Evolutionary conservation across 1,140 invertebrate species (phyloP), one percentile per base, ranked within the genome.

Genomic region (Aphelinus atriplicis): DNA sequence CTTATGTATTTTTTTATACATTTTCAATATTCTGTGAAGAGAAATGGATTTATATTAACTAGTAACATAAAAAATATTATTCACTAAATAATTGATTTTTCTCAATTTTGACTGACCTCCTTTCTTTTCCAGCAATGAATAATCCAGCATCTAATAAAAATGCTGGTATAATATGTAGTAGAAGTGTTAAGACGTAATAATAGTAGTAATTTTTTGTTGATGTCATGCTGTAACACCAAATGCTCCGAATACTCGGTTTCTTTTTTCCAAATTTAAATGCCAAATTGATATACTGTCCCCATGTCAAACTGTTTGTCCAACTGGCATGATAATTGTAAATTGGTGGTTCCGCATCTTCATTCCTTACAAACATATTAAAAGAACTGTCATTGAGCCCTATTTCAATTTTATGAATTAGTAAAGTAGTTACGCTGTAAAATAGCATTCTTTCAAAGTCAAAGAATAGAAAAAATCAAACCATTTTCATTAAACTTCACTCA

Each of bases 91-190:
- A 75, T 67, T 3, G 57, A 60, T 10, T 10, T 60, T 60, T 53
- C 51, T 6, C 51, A 53, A 53, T 67, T 68, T 9, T 7, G 56
- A 84, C 82, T 82, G 80, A 92, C 90, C 87, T 89, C 67, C 90
- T 89, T 74, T 90, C 88, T 79, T 89, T 89, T 51, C 91, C 89
- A 42, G 86, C 83, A 3, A 91, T 57, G 46, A 88, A 79, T 74
- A 89, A 83, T 43, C 87, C 83, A 64, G 85, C 74, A 74, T 93
- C 92, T 57, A 91, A 86, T 7, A 92, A 75, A 62, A 90, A 81
- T 42, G 90, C 91, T 10, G 92, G 92, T 57, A 93, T 76, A 56
- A 89, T 85, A 77, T 93, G 92, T 57, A 92, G 85, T 1, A 92
- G 80, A 53, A 91, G 82, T 46, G 84, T 85, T 3, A 89, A 80